Percentiles rank a stretch among this genome's conserved stretches.
Conservation (phyloP, 92 coral and sea anemone genomes). For the Bergia sp. region DNA sequence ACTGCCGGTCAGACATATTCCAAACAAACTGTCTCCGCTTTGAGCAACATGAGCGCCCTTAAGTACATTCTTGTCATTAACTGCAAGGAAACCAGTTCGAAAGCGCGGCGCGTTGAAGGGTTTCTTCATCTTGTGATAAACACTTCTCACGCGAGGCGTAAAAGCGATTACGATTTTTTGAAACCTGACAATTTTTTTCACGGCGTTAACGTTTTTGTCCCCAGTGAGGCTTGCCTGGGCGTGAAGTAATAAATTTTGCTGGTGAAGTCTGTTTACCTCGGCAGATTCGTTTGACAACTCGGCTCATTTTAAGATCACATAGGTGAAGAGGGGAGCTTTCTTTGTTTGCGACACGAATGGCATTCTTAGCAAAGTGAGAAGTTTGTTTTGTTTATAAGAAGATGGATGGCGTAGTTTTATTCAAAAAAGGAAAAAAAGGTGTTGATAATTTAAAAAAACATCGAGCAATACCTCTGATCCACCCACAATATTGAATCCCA, state of each 20-base stretch:
- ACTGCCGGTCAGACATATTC: conserved; percentile 28
- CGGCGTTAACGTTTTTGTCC: conserved; percentile 13
- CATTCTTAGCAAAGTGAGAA: conserved; percentile 57
- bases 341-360: conserved; percentile 61
- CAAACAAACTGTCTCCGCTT: conserved; percentile 53
- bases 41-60: conserved; percentile 25
- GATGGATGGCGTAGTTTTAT: conserved; percentile 23
- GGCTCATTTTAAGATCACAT: conserved; percentile 50
- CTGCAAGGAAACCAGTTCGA: conserved; percentile 28
- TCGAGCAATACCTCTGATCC: conserved; percentile 74
- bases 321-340: conserved; percentile 60
- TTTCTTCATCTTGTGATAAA: conserved; percentile 42
- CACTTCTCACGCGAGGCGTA: conserved; percentile 50
- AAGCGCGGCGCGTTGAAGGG: conserved; percentile 41
- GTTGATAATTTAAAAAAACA: neutral
- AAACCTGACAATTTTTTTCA: conserved; percentile 20
- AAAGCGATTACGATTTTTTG: conserved; percentile 28
- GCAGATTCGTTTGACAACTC: conserved; percentile 17
- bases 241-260: conserved; percentile 1
- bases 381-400: conserved; percentile 7
- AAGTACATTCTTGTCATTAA: conserved; percentile 34
- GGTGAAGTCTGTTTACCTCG: conserved; percentile 26
- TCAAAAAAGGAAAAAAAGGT: neutral
- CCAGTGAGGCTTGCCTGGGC: neutral
- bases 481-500: conserved; percentile 96